Base-by-base conservation (phyloP, 2,888 invertebrate genomes). In the Temnothorax rugatulus region DNA sequence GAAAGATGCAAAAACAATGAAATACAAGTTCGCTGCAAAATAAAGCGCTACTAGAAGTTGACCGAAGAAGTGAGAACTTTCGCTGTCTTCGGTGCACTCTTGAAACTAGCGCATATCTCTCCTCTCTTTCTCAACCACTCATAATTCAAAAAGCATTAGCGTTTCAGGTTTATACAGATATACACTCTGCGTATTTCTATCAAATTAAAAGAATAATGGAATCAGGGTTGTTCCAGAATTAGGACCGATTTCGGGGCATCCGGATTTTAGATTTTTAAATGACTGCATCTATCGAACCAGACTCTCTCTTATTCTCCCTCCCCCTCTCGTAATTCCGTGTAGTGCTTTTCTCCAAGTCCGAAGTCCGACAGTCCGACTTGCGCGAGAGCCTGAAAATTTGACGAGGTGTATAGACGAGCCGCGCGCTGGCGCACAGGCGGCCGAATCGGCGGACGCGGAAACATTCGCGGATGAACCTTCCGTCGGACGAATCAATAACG, bases 401-500 rank as follows among this genome's bases (percentile, higher is more conserved):
- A 81, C 79, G 38, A 81, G 73, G 47, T 38, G 57, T 68, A 21
- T 25, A 81, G 38, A 44, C 21, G 71, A 59, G 73, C 5, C 4
- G 38, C 71, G 38, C 47, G 79, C 79, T 50, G 73, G 79, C 68
- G 68, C 34, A 44, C 77, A 69, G 69, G 66, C 66, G 66, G 57
- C 34, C 44, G 54, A 68, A 68, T 75, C 64, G 64, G 64, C 64
- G 83, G 87, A 89, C 75, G 86, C 86, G 82, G 79, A 83, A 86
- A 83, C 84, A 87, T 88, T 90, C 86, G 82, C 79, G 85, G 73
- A 81, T 68, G 63, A 82, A 77, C 79, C 84, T 84, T 84, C 86
- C 87, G 59, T 89, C 85, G 84, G 86, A 76, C 85, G 83, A 91
- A 90, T 90, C 91, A 89, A 90, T 91, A 91, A 88, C 86, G 85